Evolutionary conservation across 1,140 invertebrate species (phyloP), one percentile per base, ranked within the genome.

Genomic region (Drosophila ironensis): DNA sequence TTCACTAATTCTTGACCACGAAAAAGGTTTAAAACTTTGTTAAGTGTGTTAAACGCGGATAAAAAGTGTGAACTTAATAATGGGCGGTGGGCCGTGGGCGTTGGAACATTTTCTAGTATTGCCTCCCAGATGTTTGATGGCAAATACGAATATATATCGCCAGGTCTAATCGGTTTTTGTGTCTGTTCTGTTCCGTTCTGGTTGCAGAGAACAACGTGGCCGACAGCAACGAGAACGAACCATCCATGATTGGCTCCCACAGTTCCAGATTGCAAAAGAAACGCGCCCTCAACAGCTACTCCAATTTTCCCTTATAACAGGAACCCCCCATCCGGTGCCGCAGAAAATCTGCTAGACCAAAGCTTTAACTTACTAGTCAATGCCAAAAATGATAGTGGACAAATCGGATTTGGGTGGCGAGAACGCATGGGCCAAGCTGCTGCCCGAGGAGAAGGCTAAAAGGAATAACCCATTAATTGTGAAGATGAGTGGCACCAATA

Each of bases 351-450:
- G 35, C n/a, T 14, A 76, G 17, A 67, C 80, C 80, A 86, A 86
- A 84, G 69, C 54, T 40, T 11, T 9, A n/a, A 48, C 14, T 81
- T 72, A 81, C 63, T 82, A 82, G 78, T 57, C 50, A 84, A 84
- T 71, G 64, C 78, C 78, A 82, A 82, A 82, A 72, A 89, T 89
- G 88, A 89, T 89, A 52, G 80, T 88, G 42, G 88, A 89, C 33
- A 89, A 87, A 38, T 52, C 74, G 53, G 86, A 89, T 7, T 50
- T 72, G 17, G 37, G 61, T 17, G 72, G 72, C 24, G 88, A 88
- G 30, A 72, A 77, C 42, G 77, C 88, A 14, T 89, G 88, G 88
- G 88, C 88, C 0, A 89, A 89, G 45, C 50, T 89, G 22, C 59
- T 89, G 35, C 68, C 72, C 12, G 78, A 89, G 46, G 87, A 89